phyloP scores from a whole-genome alignment of 2,888 invertebrate genomes.

The Aplocera efformata region DNA sequence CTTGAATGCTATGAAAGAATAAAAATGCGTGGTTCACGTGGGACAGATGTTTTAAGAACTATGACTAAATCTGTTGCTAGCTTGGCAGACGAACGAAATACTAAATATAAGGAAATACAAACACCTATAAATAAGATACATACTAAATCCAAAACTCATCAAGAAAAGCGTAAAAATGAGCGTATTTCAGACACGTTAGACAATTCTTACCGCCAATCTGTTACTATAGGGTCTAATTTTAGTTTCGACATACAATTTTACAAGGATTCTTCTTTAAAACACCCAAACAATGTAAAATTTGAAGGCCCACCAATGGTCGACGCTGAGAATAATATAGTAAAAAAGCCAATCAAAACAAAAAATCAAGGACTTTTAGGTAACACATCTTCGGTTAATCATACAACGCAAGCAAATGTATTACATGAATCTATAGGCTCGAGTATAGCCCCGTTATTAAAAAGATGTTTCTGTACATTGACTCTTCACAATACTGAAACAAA shows the following conservation, averaged over 20 bases:
- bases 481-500: conserved; percentile 14
- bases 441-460: conserved; percentile 30
- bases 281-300: not conserved
- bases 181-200: conserved; percentile 1
- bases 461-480: conserved; percentile 35
- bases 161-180: conserved; percentile 2
- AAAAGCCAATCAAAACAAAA: not conserved
- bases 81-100: conserved; percentile 5
- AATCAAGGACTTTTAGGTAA: conserved; percentile 4
- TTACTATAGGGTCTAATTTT: conserved; percentile 27
- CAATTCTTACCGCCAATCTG: conserved; percentile 17
- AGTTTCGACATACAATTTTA: conserved; percentile 31
- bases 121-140: not conserved
- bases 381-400: conserved; percentile 1
- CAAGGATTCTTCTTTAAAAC: conserved; percentile 17
- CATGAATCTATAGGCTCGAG: conserved; percentile 22
- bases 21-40: conserved; percentile 25
- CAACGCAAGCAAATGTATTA: conserved; percentile 13
- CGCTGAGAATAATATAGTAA: conserved; percentile 1
- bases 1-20: conserved; percentile 36
- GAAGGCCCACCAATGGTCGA: not conserved
- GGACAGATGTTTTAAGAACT: conserved; percentile 10
- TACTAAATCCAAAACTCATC: not conserved
- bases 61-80: conserved; percentile 12
- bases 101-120: conserved; percentile 7